Base-by-base conservation (phyloP, 53 echinoderm and acorn worm genomes). In the Holothuria scabra region DNA sequence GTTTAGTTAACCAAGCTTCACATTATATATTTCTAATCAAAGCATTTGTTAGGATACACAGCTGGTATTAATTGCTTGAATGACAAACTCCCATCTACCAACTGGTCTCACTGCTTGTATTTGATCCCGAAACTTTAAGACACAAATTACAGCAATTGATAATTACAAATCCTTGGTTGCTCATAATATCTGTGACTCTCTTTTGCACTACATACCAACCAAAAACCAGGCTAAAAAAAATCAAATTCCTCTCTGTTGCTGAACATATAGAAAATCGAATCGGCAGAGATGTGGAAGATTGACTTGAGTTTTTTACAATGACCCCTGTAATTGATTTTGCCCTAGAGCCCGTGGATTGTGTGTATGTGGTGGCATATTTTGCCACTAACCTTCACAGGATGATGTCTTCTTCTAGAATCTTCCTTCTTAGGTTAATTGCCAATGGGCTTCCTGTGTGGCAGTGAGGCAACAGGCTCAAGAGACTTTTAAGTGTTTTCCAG, bases 241-340 rank as follows among this genome's bases (percentile, higher is more conserved):
- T 72, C 26, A n/a, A 67, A 34, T 67, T 37, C 67, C 37, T 72
- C 46, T 9, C 26, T 44, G 72, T 46, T 72, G 72, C 72, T 24
- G 37, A 44, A 44, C 44, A 24, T 72, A 24, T 44, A 48, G 72
- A 72, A 44, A 72, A 72, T 44, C 48, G 72, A 72, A 22, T 22
- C 10, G 44, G 71, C 48, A 71, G 46, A 71, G 71, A 71, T 72
- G 72, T 48, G 46, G 72, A 72, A 72, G 48, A 72, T 72, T 72
- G 46, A 72, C 72, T 72, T 72, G n/a, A 24, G 72, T 24, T 72
- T 44, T 44, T 32, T 32, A 38, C 48, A 48, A 44, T 72, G 72
- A 72, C 72, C 72, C 20, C 72, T 72, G 72, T 72, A 72, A 72
- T 72, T 72, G 72, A 72, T 72, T 72, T 72, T 72, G 72, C 72